These are phyloP conservation scores for Phoebastria nigripes DNA, from an alignment of 2,797 vertebrate species.

Conservation along the genomic window DNA sequence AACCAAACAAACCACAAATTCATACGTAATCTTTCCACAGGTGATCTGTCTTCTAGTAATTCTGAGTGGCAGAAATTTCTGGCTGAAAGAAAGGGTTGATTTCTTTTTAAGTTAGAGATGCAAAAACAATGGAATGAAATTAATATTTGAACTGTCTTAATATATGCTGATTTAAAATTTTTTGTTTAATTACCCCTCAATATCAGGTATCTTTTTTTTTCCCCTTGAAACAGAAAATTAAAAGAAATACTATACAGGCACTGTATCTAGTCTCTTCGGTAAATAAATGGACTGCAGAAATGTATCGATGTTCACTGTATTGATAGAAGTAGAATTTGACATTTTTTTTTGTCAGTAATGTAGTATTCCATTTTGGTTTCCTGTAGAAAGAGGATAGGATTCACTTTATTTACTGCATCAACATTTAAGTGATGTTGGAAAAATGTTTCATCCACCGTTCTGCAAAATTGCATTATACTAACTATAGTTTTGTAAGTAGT, in stretches of 20 bases:
- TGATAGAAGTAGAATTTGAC: neutral
- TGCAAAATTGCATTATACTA: neutral
- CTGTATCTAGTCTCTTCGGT: neutral
- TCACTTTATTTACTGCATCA: neutral
- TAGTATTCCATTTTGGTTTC: neutral
- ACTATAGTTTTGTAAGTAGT: neutral
- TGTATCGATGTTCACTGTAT: neutral
- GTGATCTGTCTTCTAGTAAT: neutral
- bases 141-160: neutral
- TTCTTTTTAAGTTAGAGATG: neutral
- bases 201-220: neutral
- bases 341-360: neutral
- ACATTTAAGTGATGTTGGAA: neutral
- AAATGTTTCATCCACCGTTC: neutral
- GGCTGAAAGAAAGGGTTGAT: neutral
- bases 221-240: neutral
- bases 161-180: neutral
- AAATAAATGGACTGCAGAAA: neutral
- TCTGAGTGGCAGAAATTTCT: neutral
- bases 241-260: neutral
- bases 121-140: neutral
- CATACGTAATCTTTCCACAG: neutral
- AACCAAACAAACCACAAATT: neutral
- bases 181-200: neutral
- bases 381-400: neutral